Base-by-base conservation (phyloP, 1,140 invertebrate genomes). In the Drosophila triauraria region DNA sequence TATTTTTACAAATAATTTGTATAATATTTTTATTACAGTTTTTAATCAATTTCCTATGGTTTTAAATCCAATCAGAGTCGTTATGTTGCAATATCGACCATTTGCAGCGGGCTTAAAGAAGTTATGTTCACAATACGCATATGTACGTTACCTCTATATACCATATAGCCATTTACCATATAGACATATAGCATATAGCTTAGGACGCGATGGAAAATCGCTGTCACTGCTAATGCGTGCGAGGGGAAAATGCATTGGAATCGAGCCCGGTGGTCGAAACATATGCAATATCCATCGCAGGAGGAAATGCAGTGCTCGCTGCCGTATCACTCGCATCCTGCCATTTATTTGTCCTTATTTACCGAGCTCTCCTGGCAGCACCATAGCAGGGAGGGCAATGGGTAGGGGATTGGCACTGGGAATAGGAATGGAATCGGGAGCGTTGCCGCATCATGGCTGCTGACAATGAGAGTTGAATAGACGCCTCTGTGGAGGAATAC, bases 391-490 rank as follows among this genome's bases (percentile, higher is more conserved):
- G 56, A 58, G 40, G 43, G 44, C 12, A 30, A 23, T 25, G 62
- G 54, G 20, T 30, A 20, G 60, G 38, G 38, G 12, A 47, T 10
- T 13, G 12, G 27, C 3, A 35, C 13, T 60, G 58, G 44, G 20
- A 25, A n/a, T 17, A 9, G 64, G 65, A 46, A 48, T 57, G 59
- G 23, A 25, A 42, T 78, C 12, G 65, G 67, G 17, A 75, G 63
- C 80, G 67, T 85, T 86, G 85, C 81, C 86, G 82, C 86, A 85
- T 90, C 81, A 90, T 91, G 78, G 75, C 80, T 75, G 81, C 70
- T 85, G 82, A 83, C 78, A 85, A 75, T 76, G 76, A 80, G 82
- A 64, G 78, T 78, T 75, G 74, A 91, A 88, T 90, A 76, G 78
- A 60, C 65, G 54, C 32, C 48, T 48, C 40, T 74, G 51, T 32